Percentiles rank a stretch among this genome's conserved stretches.
Conservation (phyloP, 2,888 invertebrate genomes). For the Acronicta alni region DNA sequence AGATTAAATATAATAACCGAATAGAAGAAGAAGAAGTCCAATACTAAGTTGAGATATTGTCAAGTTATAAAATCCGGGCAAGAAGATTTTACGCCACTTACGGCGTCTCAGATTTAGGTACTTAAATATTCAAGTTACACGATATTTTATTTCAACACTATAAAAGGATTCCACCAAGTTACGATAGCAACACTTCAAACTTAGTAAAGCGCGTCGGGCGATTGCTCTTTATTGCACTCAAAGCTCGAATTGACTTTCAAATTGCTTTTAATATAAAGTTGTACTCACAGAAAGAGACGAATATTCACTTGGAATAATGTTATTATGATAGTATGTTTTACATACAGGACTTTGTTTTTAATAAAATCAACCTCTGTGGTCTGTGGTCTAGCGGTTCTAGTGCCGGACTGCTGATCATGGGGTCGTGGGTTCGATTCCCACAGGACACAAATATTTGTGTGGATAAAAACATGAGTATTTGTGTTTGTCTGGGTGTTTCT, state of each 20-base stretch:
- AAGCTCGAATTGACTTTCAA: slow-evolving; percentile 5
- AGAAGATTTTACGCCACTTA: background rate
- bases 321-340: background rate
- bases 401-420: too few relatives aligned
- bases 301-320: background rate
- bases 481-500: too few relatives aligned
- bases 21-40: background rate
- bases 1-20: too few relatives aligned
- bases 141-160: background rate
- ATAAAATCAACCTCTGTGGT: too few relatives aligned
- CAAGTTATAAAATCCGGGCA: background rate
- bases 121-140: slow-evolving; percentile 5
- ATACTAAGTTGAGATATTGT: background rate
- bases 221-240: background rate
- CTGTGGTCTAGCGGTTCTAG: too few relatives aligned
- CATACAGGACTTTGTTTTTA: background rate
- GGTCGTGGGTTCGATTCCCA: too few relatives aligned
- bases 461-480: too few relatives aligned
- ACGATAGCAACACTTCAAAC: background rate
- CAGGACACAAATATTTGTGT: too few relatives aligned
- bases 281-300: background rate
- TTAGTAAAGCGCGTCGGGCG: background rate
- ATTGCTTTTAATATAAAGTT: slow-evolving; percentile 5
- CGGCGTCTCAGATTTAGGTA: background rate
- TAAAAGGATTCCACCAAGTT: slow-evolving; percentile 11